Evolutionary conservation across 2,797 vertebrate genomes (phyloP).

Genomic region (Callimico goeldii): DNA sequence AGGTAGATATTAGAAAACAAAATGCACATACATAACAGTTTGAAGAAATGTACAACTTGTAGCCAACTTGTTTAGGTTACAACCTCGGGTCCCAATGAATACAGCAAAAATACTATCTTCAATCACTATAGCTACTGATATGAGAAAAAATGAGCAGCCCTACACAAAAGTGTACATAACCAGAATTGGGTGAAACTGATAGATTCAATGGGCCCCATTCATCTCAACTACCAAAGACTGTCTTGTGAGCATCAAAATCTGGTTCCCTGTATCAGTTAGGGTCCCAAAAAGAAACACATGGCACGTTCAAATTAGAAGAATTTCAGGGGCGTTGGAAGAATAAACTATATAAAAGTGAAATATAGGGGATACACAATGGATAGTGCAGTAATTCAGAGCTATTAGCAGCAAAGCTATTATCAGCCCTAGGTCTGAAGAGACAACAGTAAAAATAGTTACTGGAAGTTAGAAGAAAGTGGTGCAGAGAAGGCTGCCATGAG

Average conservation of each 20-base stretch:
- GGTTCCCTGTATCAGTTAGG: background rate
- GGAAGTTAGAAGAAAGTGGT: background rate
- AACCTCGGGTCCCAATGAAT: background rate
- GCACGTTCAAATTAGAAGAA: constrained; percentile 9
- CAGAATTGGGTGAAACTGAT: background rate
- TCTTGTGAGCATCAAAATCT: constrained; percentile 8
- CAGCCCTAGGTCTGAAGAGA: background rate
- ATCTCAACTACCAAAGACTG: background rate
- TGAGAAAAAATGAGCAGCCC: background rate
- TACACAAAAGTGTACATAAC: background rate
- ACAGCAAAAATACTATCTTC: background rate
- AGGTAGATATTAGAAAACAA: background rate
- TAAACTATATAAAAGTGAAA: background rate
- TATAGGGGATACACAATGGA: background rate
- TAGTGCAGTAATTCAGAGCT: background rate
- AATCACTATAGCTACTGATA: background rate
- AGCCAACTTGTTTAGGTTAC: constrained; percentile 9
- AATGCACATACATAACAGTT: background rate
- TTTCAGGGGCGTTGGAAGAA: background rate
- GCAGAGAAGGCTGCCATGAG: background rate
- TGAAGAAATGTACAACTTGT: constrained; percentile 26
- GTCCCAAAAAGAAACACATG: constrained; percentile 8
- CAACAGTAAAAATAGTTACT: background rate
- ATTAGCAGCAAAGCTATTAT: background rate
- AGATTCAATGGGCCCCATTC: background rate